Evolutionary conservation across 1,140 invertebrate genomes (phyloP), one percentile per base, ranked within the genome.

Genomic region (Drosophila saltans): DNA sequence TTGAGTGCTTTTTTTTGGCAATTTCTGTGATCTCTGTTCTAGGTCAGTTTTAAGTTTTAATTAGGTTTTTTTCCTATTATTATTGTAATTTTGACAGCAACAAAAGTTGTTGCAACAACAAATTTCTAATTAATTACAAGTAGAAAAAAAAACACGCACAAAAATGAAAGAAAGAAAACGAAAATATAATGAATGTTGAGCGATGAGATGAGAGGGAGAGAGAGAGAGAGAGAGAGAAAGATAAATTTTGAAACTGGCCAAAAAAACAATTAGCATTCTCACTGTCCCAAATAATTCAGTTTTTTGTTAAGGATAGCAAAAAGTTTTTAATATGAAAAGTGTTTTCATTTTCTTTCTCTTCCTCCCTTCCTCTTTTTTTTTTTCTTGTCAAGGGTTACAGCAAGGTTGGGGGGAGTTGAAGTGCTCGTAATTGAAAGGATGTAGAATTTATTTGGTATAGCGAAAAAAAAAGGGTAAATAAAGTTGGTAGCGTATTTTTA

Each of bases 121-220:
- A 88, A 80, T 78, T 83, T 86, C 72, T 88, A 86, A 86, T 86
- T 86, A 88, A 88, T 86, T 86, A 86, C 82, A 88, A 79, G 82
- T 75, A 88, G 66, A 36, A 36, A 36, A 36, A 36, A 36, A 36
- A 36, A 36, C 33, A n/a, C 16, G 0, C 4, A 36, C 1, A 36
- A 36, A 36, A 36, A 6, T 7, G 33, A 6, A 36, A 7, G 33
- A 36, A 36, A 5, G 33, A 36, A 36, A 36, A 30, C 2, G 3
- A 36, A 36, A 86, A 82, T 59, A 52, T 52, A 52, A 52, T 52
- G 45, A 52, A 52, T 70, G 56, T 61, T 76, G 43, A 52, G 8
- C 45, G 58, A 52, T 52, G 45, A 52, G 45, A 52, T 52, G 24
- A 52, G 45, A 16, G 16, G 0, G 16, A 16, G 16, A 16, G 16